Base-by-base conservation (phyloP, 53 echinoderm and acorn worm genomes). In the Holothuria scabra region DNA sequence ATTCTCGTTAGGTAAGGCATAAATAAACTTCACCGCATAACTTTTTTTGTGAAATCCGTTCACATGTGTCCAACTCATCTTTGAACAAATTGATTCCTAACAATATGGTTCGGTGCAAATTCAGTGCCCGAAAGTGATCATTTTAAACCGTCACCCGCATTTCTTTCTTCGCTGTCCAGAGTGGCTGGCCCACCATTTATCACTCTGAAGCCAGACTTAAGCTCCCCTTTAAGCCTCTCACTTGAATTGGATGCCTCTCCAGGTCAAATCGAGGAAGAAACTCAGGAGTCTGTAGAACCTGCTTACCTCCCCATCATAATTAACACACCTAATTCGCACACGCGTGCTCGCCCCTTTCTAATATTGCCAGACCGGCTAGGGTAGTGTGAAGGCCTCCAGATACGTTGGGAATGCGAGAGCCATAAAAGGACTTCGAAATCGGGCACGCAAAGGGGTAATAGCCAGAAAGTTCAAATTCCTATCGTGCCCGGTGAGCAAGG, bases 311-410 rank as follows among this genome's bases (percentile, higher is more conserved):
- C 64, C 64, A 30, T 28, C 28, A 64, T 78, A 57, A 78, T 78
- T 78, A 78, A 78, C 78, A 58, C 78, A 78, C 78, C 78, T 78
- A 78, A 78, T 78, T 78, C 78, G 56, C 78, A 78, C 78, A 32
- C 78, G 78, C 78, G 21, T 56, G 55, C 29, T 78, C 78, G 78
- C 78, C 78, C 78, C 78, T 57, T 78, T 78, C 30, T 34, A 72
- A 28, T 44, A 18, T 72, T 44, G 72, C 44, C 48, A 72, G 72
- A 72, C 72, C 72, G 14, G 72, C 44, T 44, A 72, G 72, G 72
- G 72, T 72, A 72, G 72, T 72, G 35, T 56, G 57, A 29, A 58
- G 78, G 78, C 78, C 78, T 78, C 78, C 78, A 14, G 78, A 78
- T 56, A 56, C 56, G 78, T 31, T 78, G 56, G 78, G 78, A 78